Evolutionary conservation across 2,888 invertebrate species (phyloP).

Genomic region (Zelleria hepariella): DNA sequence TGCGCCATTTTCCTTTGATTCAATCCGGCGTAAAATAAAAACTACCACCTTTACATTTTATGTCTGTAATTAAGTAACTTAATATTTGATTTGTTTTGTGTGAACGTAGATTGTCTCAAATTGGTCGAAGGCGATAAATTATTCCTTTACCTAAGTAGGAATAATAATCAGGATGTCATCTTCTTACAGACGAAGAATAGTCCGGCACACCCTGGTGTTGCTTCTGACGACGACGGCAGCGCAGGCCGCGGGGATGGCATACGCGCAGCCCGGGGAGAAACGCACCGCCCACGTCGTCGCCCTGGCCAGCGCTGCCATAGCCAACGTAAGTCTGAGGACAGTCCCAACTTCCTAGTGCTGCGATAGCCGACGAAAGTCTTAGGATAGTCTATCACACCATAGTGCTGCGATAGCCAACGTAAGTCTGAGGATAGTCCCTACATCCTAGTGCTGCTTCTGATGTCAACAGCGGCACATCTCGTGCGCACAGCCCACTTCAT

Average conservation of each 20-base stretch:
- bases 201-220: constrained; percentile 47
- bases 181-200: constrained; percentile 32
- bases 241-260: constrained; percentile 52
- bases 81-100: too few relatives aligned
- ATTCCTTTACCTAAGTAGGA: background rate
- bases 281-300: constrained; percentile 35
- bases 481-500: constrained; percentile 37
- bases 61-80: too few relatives aligned
- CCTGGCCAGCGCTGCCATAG: constrained; percentile 44
- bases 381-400: constrained; percentile 48
- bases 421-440: too few relatives aligned
- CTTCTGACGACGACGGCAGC: constrained; percentile 42
- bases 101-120: too few relatives aligned
- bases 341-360: too few relatives aligned
- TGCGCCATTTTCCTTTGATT: too few relatives aligned
- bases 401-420: constrained; percentile 50
- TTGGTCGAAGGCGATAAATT: too few relatives aligned
- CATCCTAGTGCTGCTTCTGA: constrained; percentile 40
- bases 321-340: constrained; percentile 44
- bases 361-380: constrained; percentile 40
- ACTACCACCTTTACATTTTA: too few relatives aligned
- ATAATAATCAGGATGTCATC: background rate
- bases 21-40: too few relatives aligned
- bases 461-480: constrained; percentile 46
- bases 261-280: constrained; percentile 51